Evolutionary conservation across 1,140 invertebrate genomes (phyloP).

Genomic region (Meloidogyne hapla): DNA sequence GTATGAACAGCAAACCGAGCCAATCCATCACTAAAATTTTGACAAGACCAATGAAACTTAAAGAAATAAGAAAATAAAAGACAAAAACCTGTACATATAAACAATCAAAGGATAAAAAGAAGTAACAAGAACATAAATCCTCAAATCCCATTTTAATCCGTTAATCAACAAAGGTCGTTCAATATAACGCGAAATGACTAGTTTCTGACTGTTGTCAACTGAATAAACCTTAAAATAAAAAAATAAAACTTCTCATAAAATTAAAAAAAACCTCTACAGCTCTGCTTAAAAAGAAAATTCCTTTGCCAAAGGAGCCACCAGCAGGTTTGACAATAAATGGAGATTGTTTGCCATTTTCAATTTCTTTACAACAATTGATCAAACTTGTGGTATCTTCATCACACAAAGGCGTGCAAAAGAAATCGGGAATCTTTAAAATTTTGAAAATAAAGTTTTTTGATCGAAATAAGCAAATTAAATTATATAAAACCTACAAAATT

Average conservation of each 20-base stretch:
- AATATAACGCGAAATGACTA: slow-evolving; percentile 75
- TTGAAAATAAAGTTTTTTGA: too few species aligned
- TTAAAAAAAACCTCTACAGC: slow-evolving; percentile 34
- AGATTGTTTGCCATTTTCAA: slow-evolving; percentile 17
- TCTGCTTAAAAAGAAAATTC: slow-evolving; percentile 47
- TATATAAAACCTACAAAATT: slow-evolving; percentile 42
- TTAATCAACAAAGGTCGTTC: slow-evolving; percentile 86
- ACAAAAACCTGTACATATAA: slow-evolving; percentile 71
- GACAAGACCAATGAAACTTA: slow-evolving; percentile 62
- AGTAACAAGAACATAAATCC: slow-evolving; percentile 90
- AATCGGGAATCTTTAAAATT: slow-evolving; percentile 58
- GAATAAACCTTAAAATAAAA: slow-evolving; percentile 47
- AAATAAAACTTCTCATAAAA: background rate
- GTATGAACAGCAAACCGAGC: slow-evolving; percentile 84
- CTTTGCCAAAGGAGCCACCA: slow-evolving; percentile 51
- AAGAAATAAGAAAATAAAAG: slow-evolving; percentile 63
- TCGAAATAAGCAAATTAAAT: background rate
- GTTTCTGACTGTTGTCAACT: slow-evolving; percentile 38
- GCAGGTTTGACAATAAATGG: slow-evolving; percentile 60
- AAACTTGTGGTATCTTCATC: slow-evolving; percentile 27
- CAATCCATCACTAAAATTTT: slow-evolving; percentile 75
- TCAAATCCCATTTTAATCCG: slow-evolving; percentile 90
- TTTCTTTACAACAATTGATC: slow-evolving; percentile 23
- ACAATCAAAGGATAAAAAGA: slow-evolving; percentile 87
- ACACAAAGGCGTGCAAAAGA: slow-evolving; percentile 53